A percentile compares a stretch with the other conserved stretches of the same genome.
Conservation (phyloP, 1,140 invertebrate genomes). For the Bradynema listronoti region DNA sequence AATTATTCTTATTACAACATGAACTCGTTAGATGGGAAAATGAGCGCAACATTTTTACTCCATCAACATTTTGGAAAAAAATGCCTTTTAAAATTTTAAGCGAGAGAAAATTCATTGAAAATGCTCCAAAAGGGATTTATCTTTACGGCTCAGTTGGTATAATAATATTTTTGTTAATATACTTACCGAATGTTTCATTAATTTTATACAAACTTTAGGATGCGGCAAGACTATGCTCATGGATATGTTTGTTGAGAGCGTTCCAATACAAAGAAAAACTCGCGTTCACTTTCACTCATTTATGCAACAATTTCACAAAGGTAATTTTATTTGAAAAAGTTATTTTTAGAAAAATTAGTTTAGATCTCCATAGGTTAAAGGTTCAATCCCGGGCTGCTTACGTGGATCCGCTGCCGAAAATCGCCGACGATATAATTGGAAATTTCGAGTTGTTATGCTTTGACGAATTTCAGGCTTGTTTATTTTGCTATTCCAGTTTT, state of each 20-base stretch:
- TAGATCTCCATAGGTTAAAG: neutral
- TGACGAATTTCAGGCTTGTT: constrained; percentile 90
- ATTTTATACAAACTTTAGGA: constrained; percentile 60
- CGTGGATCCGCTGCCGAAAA: constrained; percentile 88
- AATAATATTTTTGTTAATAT: constrained; percentile 4
- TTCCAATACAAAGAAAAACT: constrained; percentile 66
- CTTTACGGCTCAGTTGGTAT: constrained; percentile 62
- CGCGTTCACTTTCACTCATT: constrained; percentile 93
- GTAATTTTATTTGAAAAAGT: constrained; percentile 18
- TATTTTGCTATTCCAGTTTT: neutral
- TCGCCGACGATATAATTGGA: constrained; percentile 76
- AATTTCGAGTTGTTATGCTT: constrained; percentile 90
- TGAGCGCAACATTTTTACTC: too few relatives aligned
- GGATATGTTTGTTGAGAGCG: constrained; percentile 87
- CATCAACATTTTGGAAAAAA: too few relatives aligned
- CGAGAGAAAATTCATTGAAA: too few relatives aligned
- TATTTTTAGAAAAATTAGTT: constrained; percentile 6
- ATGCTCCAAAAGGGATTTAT: constrained; percentile 60
- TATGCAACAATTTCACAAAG: constrained; percentile 86
- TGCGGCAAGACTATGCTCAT: constrained; percentile 97
- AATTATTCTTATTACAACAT: too few relatives aligned
- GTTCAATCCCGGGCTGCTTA: neutral
- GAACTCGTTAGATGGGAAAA: too few relatives aligned
- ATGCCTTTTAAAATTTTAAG: too few relatives aligned
- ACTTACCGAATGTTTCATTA: neutral